phyloP scores from a whole-genome alignment of 2,888 invertebrate genomes.

The Gastrophysa polygoni region DNA sequence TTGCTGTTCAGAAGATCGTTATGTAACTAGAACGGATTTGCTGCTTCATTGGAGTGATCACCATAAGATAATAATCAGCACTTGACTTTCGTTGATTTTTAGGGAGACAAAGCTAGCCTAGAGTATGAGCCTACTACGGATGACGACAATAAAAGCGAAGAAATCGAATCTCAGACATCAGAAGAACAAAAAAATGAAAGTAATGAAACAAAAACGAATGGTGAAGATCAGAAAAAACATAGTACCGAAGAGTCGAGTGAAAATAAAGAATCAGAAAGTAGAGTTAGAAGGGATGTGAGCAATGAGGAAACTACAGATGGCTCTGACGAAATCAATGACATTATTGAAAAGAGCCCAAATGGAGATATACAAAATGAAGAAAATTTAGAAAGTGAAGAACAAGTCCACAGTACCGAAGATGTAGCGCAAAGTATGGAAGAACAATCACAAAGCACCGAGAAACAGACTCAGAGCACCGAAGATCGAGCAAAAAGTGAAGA shows the following conservation, averaged over 20 bases:
- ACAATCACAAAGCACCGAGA: constrained; percentile 4
- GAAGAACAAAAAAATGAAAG: constrained; percentile 43
- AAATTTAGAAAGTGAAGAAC: constrained; percentile 25
- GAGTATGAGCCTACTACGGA: constrained; percentile 37
- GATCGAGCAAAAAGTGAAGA: constrained; percentile 13
- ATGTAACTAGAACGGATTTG: no score
- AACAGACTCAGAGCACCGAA: constrained; percentile 7
- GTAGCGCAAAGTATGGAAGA: constrained; percentile 33
- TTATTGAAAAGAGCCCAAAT: constrained; percentile 43
- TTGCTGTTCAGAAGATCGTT: no score
- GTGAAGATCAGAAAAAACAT: constrained; percentile 59
- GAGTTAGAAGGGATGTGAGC: constrained; percentile 46
- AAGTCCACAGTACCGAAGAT: constrained; percentile 21
- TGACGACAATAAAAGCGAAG: constrained; percentile 41
- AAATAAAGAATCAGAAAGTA: constrained; percentile 43
- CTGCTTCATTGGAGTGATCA: no score
- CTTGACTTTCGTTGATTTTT: constrained; percentile 14
- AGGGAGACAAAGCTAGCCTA: constrained; percentile 52
- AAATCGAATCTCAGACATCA: constrained; percentile 18
- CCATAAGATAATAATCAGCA: no score
- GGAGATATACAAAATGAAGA: constrained; percentile 2
- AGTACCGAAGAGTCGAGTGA: constrained; percentile 52
- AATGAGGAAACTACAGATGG: constrained; percentile 58
- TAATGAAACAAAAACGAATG: constrained; percentile 42
- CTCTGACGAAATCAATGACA: constrained; percentile 48